These are phyloP conservation scores for Macrosiphum euphorbiae DNA, from an alignment of 2,888 invertebrate species.

Conservation along the genomic window DNA sequence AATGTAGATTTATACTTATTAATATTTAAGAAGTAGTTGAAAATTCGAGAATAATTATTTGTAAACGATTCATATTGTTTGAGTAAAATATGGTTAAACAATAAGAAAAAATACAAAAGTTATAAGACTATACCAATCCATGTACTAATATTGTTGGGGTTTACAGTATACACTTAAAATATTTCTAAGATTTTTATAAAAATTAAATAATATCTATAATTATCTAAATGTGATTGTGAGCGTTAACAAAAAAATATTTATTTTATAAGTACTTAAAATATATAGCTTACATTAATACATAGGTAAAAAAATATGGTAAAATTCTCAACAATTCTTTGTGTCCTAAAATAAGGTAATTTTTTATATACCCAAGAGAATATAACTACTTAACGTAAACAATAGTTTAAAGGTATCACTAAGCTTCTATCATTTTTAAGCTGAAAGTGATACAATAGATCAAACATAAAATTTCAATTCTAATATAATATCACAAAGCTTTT, in stretches of 20 bases:
- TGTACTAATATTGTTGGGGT: neutral
- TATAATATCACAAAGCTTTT: conserved; percentile 15
- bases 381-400: neutral
- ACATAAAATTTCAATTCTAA: neutral
- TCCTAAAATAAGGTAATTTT: neutral
- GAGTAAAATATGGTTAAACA: neutral
- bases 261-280: neutral
- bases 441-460: neutral
- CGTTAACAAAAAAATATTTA: neutral
- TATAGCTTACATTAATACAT: neutral
- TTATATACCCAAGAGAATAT: neutral
- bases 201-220: neutral
- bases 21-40: neutral
- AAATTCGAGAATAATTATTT: neutral
- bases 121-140: neutral
- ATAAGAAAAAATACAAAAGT: neutral
- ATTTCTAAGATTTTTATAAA: neutral
- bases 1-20: neutral
- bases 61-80: neutral
- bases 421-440: neutral
- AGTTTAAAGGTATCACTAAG: neutral
- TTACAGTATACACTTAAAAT: neutral
- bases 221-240: neutral
- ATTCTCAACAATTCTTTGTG: neutral
- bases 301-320: neutral